Percentiles rank a stretch among this genome's conserved stretches.
These are phyloP conservation scores for Motacilla alba DNA, from an alignment of 2,113 vertebrate genomes.

Conservation along the genomic window DNA sequence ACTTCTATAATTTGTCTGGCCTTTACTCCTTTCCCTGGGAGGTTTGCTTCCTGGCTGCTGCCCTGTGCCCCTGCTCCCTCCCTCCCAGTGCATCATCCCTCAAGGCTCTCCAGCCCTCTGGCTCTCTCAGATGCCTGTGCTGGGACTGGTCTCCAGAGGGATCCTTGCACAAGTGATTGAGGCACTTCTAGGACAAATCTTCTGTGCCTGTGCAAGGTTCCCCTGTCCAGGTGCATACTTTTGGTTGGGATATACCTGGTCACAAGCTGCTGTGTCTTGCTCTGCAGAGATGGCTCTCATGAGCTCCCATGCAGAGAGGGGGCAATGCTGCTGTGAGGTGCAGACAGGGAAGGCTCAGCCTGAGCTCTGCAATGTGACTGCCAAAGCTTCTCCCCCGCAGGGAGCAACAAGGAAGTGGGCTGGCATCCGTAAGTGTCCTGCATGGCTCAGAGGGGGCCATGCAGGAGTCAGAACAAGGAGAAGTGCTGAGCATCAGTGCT, in stretches of 20 bases:
- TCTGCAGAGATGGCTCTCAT: not conserved
- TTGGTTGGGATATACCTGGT: not conserved
- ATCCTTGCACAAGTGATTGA: not conserved
- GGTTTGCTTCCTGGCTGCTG: not conserved
- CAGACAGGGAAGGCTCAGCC: not conserved
- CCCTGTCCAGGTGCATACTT: accelerated
- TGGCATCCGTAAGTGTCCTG: not conserved
- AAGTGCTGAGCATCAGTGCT: not conserved
- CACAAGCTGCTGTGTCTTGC: accelerated
- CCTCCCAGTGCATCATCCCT: accelerated
- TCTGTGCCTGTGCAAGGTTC: not conserved
- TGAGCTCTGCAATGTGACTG: not conserved
- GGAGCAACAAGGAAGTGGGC: not conserved
- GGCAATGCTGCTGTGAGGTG: not conserved
- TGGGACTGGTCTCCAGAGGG: not conserved
- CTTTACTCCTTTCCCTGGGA: not conserved
- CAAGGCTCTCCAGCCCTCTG: not conserved
- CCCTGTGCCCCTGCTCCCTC: not conserved
- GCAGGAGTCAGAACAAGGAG: not conserved
- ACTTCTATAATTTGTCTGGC: not conserved
- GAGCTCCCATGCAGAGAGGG: not conserved
- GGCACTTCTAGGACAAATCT: not conserved
- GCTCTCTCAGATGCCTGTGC: not conserved
- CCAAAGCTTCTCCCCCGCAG: not conserved
- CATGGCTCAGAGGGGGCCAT: accelerated